Conservation (phyloP, 1,140 invertebrate species). For the Nasonia giraulti region DNA sequence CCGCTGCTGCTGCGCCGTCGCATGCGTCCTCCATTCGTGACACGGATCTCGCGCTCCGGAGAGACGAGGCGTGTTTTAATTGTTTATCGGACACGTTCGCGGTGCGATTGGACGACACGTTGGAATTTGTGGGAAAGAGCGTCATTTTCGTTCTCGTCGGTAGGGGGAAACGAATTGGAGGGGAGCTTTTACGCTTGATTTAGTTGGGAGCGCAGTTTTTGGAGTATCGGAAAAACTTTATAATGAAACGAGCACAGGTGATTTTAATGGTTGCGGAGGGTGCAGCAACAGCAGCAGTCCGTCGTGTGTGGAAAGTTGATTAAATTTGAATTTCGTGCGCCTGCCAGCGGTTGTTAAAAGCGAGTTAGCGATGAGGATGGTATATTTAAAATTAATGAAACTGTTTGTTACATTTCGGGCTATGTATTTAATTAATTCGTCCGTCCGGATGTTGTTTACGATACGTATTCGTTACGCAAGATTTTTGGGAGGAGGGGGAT, state of each 20-base stretch:
- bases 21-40: not conserved
- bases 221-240: not conserved
- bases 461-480: not conserved
- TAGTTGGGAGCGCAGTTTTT: not conserved
- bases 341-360: not conserved
- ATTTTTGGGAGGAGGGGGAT: not conserved
- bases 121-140: not conserved
- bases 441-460: no score
- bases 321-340: not conserved
- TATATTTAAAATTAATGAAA: not conserved
- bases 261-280: not conserved
- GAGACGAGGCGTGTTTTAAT: not conserved
- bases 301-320: not conserved
- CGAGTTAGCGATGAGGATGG: not conserved
- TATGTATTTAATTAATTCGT: not conserved
- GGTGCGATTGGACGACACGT: not conserved
- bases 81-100: not conserved
- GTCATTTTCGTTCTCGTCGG: not conserved
- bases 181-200: not conserved
- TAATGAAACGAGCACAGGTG: not conserved
- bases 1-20: not conserved
- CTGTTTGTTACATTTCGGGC: not conserved
- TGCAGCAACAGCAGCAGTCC: no score
- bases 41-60: not conserved
- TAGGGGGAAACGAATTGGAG: no score